Conservation (phyloP, 2,797 vertebrate genomes). For the Anguilla pacifica region DNA sequence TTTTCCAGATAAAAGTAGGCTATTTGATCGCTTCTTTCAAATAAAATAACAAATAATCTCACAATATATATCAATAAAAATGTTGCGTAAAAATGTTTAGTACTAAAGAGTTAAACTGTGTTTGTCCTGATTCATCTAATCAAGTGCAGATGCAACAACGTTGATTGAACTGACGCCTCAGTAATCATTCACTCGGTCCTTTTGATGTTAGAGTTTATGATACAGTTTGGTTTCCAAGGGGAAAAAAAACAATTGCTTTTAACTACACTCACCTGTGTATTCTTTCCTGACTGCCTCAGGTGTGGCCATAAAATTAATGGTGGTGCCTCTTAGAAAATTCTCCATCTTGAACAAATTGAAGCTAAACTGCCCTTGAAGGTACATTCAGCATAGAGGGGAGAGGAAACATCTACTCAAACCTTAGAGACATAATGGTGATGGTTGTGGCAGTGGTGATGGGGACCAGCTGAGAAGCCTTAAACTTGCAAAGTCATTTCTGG, state of each 20-base stretch:
- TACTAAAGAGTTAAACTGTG: not conserved
- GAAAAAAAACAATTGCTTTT: slow-evolving; percentile 6
- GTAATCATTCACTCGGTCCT: not conserved
- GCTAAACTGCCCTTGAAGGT: slow-evolving; percentile 7
- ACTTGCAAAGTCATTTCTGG: not conserved
- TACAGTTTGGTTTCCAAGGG: not conserved
- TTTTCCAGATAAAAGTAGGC: not conserved
- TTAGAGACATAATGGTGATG: not conserved
- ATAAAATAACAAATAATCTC: not conserved
- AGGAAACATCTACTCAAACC: not conserved
- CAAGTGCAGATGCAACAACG: not conserved
- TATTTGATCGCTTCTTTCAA: not conserved
- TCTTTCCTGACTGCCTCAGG: slow-evolving; percentile 20
- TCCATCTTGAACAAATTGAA: slow-evolving; percentile 22
- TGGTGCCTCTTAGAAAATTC: not conserved
- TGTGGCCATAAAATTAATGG: slow-evolving; percentile 17
- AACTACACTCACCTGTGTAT: slow-evolving; percentile 16
- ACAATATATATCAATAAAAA: not conserved
- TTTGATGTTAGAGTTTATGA: slow-evolving; percentile 24
- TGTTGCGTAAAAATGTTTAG: not conserved
- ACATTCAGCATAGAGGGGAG: not conserved
- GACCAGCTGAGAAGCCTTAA: not conserved
- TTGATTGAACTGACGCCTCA: not conserved
- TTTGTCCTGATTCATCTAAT: not conserved
- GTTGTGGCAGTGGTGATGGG: not conserved